These are phyloP conservation scores for Sebastiscus albofasciatus DNA, from an alignment of 2,797 vertebrate species.

Conservation along the genomic window DNA sequence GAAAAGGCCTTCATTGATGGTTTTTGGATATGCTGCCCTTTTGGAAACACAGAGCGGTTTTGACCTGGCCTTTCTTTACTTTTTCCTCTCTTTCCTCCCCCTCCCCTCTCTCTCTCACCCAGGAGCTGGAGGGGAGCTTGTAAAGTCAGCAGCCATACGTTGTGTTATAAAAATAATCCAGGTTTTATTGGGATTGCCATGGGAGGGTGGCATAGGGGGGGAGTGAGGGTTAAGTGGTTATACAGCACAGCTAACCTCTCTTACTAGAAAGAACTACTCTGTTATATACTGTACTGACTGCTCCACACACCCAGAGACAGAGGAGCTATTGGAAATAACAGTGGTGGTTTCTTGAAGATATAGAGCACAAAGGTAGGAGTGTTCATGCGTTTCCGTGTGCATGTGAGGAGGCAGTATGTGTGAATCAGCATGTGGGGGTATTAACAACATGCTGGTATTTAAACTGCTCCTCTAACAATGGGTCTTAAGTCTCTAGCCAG, in stretches of 20 bases:
- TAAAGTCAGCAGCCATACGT: slow-evolving; percentile 79
- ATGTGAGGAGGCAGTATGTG: slow-evolving; percentile 64
- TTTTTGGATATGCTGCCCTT: slow-evolving; percentile 79
- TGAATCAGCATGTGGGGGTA: slow-evolving; percentile 73
- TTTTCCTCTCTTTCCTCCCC: slow-evolving; percentile 14
- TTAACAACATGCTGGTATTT: slow-evolving; percentile 79
- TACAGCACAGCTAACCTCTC: slow-evolving; percentile 78
- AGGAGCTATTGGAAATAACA: slow-evolving; percentile 63
- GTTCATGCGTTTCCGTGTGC: slow-evolving; percentile 45
- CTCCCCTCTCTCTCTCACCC: slow-evolving; percentile 31
- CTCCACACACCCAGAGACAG: slow-evolving; percentile 44
- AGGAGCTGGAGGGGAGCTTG: slow-evolving; percentile 67
- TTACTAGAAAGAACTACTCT: slow-evolving; percentile 71
- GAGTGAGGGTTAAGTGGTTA: slow-evolving; percentile 65
- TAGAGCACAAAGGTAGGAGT: slow-evolving; percentile 66
- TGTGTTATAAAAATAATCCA: slow-evolving; percentile 84
- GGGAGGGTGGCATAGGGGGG: slow-evolving; percentile 54
- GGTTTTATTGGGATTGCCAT: slow-evolving; percentile 81
- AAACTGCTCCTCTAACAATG: slow-evolving; percentile 73
- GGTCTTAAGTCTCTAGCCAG: slow-evolving; percentile 67
- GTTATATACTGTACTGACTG: slow-evolving; percentile 64
- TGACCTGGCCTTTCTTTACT: slow-evolving; percentile 66
- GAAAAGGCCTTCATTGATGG: slow-evolving; percentile 79
- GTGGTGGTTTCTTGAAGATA: slow-evolving; percentile 49
- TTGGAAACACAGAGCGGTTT: slow-evolving; percentile 55